A percentile compares a stretch with the other conserved stretches of the same genome.
These are phyloP conservation scores for Aspidoscelis tigris DNA, from an alignment of 2,113 vertebrate species.

Conservation along the genomic window DNA sequence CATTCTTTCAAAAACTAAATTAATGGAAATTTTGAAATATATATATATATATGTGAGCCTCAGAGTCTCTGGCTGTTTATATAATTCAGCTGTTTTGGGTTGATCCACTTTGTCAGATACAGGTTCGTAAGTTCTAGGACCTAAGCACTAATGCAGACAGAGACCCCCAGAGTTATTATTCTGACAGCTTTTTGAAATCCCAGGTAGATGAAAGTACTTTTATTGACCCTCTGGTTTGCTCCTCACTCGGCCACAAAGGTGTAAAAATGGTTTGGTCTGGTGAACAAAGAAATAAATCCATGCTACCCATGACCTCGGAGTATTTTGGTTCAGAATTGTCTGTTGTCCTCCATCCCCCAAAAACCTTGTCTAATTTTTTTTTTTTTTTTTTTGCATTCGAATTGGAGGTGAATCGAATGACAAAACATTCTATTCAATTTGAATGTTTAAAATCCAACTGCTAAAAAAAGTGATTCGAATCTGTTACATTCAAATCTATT, in stretches of 20 bases:
- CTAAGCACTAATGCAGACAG: background rate
- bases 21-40: background rate
- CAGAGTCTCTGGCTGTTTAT: background rate
- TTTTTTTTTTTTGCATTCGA: too few species aligned
- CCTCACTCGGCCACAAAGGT: background rate
- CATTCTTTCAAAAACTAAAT: background rate
- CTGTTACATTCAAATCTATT: too few species aligned
- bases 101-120: background rate
- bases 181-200: conserved; percentile 34
- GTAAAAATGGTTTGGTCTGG: background rate
- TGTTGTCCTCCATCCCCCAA: background rate
- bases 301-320: background rate
- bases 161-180: background rate
- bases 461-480: too few species aligned
- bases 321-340: background rate
- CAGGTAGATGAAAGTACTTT: background rate
- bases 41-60: background rate
- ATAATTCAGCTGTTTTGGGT: conserved; percentile 23
- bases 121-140: background rate
- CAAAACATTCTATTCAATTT: too few species aligned
- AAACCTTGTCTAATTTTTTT: background rate
- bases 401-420: too few species aligned
- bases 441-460: too few species aligned
- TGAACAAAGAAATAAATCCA: background rate
- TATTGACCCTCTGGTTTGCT: background rate